phyloP scores from a whole-genome alignment of 2,888 invertebrate genomes.

The Griposia aprilina region DNA sequence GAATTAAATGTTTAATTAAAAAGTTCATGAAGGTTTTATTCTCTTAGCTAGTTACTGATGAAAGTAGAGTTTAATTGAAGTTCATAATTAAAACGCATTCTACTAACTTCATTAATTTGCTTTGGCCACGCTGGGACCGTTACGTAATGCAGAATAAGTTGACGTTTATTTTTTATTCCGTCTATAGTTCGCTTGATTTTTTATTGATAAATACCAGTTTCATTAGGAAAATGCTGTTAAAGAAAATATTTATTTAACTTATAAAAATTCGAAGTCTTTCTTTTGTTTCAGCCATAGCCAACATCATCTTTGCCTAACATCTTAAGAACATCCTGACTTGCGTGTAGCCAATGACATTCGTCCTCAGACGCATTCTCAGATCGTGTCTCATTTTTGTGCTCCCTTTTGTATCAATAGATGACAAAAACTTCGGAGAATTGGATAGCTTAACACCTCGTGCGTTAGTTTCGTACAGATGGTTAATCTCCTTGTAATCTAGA shows the following conservation, averaged over 20 bases:
- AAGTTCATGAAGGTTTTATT: conserved; percentile 29
- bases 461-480: conserved; percentile 10
- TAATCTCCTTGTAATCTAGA: conserved; percentile 48
- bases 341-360: not conserved
- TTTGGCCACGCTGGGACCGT: conserved; percentile 28
- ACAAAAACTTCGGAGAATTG: conserved; percentile 13
- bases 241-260: not conserved
- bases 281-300: not conserved
- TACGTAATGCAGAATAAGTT: conserved; percentile 32
- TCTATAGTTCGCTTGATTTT: conserved; percentile 3
- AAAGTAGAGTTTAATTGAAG: conserved; percentile 50
- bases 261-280: not conserved
- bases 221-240: conserved; percentile 8
- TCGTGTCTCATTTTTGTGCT: not conserved
- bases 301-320: not conserved
- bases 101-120: conserved; percentile 46
- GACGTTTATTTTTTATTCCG: conserved; percentile 19
- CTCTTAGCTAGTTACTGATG: conserved; percentile 24
- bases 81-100: conserved; percentile 56
- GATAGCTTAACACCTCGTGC: conserved; percentile 19
- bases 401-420: not conserved
- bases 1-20: conserved; percentile 5
- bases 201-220: conserved; percentile 2
- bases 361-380: not conserved
- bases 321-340: not conserved